phyloP scores from a whole-genome alignment of 2,888 invertebrate species.

The Endomychus coccineus region DNA sequence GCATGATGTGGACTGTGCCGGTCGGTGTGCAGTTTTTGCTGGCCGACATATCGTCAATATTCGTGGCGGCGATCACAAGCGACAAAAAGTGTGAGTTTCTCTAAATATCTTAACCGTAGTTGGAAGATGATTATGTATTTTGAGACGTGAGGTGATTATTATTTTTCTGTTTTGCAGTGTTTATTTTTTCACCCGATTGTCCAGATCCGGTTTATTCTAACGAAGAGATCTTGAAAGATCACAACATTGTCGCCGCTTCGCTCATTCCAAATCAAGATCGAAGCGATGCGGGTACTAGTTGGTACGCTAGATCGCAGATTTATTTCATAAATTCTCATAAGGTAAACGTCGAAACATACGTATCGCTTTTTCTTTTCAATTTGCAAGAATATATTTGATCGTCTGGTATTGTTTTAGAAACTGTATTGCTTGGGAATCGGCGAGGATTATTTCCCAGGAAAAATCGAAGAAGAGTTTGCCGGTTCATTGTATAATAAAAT shows the following conservation, averaged over 20 bases:
- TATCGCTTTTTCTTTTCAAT: not conserved
- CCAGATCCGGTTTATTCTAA: conserved; percentile 49
- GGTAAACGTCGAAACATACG: conserved; percentile 38
- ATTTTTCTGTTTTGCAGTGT: conserved; percentile 53
- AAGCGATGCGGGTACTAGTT: conserved; percentile 43
- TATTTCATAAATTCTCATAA: conserved; percentile 55
- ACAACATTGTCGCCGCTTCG: conserved; percentile 45
- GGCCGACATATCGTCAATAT: conserved; percentile 56
- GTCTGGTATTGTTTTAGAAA: no score
- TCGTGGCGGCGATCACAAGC: conserved; percentile 61
- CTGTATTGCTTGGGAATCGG: conserved; percentile 33
- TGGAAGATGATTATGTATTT: conserved; percentile 2
- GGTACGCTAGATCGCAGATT: conserved; percentile 56
- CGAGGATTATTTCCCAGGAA: conserved; percentile 22
- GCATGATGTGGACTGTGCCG: conserved; percentile 60
- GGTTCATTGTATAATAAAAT: conserved; percentile 30
- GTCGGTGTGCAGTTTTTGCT: conserved; percentile 46
- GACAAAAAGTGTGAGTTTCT: conserved; percentile 59
- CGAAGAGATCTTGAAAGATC: conserved; percentile 43
- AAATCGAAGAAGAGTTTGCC: conserved; percentile 19
- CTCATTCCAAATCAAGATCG: conserved; percentile 52
- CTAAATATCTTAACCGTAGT: conserved; percentile 6
- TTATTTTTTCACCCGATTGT: conserved; percentile 55
- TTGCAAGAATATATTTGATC: conserved; percentile 9
- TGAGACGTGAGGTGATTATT: no score